phyloP scores from a whole-genome alignment of 2,888 invertebrate genomes.

The Drosophila siamana region DNA sequence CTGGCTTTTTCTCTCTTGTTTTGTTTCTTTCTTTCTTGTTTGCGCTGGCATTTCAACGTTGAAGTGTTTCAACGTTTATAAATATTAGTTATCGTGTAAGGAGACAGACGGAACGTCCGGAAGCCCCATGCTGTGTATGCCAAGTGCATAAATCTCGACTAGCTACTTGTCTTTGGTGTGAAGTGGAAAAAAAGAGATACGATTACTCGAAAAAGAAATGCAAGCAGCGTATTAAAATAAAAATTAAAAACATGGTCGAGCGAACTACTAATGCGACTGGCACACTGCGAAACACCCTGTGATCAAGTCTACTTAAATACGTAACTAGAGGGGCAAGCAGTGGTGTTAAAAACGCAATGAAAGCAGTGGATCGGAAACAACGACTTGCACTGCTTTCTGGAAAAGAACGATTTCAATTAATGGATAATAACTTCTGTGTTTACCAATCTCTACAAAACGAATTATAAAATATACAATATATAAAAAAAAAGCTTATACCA shows the following conservation, averaged over 20 bases:
- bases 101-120: conserved; percentile 33
- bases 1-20: conserved; percentile 66
- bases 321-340: not conserved
- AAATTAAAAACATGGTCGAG: conserved; percentile 58
- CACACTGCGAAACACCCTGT: conserved; percentile 1
- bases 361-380: not conserved
- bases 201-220: conserved; percentile 31
- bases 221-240: conserved; percentile 73
- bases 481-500: not conserved
- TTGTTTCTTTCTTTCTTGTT: conserved; percentile 9
- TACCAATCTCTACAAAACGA: too few relatives aligned
- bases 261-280: not conserved
- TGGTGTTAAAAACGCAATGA: not conserved
- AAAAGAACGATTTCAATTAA: not conserved
- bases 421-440: not conserved
- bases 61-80: conserved; percentile 63
- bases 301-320: not conserved
- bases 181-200: conserved; percentile 18
- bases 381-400: not conserved
- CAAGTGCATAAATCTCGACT: conserved; percentile 82
- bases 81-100: conserved; percentile 77
- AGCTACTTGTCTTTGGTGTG: conserved; percentile 62
- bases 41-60: conserved; percentile 28
- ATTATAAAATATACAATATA: too few relatives aligned
- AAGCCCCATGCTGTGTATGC: conserved; percentile 74